Conservation (phyloP, 2,888 invertebrate genomes). For the Scaptomyza caliginosa region DNA sequence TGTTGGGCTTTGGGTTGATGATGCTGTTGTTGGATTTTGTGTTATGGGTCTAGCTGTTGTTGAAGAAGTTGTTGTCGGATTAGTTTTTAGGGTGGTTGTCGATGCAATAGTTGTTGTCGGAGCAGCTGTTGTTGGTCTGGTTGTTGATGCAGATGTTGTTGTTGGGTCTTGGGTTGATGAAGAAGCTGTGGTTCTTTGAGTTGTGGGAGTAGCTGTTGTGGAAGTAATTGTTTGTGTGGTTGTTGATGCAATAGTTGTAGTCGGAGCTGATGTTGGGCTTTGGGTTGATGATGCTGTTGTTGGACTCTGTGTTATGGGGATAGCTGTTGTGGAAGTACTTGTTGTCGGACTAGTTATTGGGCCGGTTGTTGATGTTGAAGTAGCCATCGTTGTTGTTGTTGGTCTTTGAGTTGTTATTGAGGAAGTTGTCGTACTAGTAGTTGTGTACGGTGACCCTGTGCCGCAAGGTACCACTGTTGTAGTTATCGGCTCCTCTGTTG, state of each 20-base stretch:
- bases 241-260: too few relatives aligned
- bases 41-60: background rate
- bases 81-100: background rate
- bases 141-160: background rate
- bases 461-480: background rate
- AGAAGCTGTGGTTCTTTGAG: background rate
- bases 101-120: conserved; percentile 6
- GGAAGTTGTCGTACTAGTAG: background rate
- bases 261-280: background rate
- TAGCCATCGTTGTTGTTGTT: background rate
- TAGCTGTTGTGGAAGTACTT: conserved; percentile 3
- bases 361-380: background rate
- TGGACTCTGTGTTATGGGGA: conserved; percentile 2
- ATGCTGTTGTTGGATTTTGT: background rate
- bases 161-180: background rate
- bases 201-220: background rate
- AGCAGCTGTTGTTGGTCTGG: background rate
- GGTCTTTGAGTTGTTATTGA: background rate
- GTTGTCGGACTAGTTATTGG: background rate
- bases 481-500: background rate
- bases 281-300: background rate
- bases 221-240: too few relatives aligned
- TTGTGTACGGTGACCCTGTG: background rate
- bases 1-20: background rate
- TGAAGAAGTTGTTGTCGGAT: background rate